Evolutionary conservation across 2,797 vertebrate species (phyloP), one percentile per base, ranked within the genome.

Genomic region (Pseudomugil gertrudae): DNA sequence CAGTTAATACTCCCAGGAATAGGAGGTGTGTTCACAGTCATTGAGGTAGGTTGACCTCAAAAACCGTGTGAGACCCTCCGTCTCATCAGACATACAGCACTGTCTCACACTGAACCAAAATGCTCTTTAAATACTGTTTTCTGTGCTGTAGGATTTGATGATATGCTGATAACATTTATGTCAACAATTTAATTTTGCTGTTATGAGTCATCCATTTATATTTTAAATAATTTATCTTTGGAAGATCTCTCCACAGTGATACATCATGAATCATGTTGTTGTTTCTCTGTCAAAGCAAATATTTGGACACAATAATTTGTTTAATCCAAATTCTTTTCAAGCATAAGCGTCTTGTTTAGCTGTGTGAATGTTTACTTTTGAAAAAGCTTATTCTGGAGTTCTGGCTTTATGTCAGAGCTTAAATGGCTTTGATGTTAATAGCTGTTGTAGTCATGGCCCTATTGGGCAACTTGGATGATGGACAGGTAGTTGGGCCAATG

Each of bases 1-100:
- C 60, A 45, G 29, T 66, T 59, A 66, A 59, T 48, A 35, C 50
- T 52, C 40, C 13, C 48, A 61, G 50, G 70, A 74, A 68, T 53
- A 7, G 27, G 66, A 79, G 65, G 72, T 71, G 79, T 81, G 73
- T 72, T 85, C 40, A 65, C 76, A 69, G 62, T 76, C 66, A 69
- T 8, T 68, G 60, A 79, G 65, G 76, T 81, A 78, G 79, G 80
- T 70, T 88, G 77, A 91, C 83, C 87, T 83, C 60, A 72, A 84
- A 88, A 84, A 56, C 71, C 76, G 30, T 47, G 26, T 75, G 72
- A 84, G 63, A 57, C 67, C 68, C 68, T 66, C 53, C 72, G n/a
- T 43, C 21, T 55, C 27, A 50, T 48, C 59, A 15, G 54, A 58
- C 50, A 53, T 54, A 55, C 24, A 17, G 19, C 66, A 43, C 5